Evolutionary conservation across 2,888 invertebrate genomes (phyloP), one percentile per base, ranked within the genome.

Genomic region (Sicus ferrugineus): DNA sequence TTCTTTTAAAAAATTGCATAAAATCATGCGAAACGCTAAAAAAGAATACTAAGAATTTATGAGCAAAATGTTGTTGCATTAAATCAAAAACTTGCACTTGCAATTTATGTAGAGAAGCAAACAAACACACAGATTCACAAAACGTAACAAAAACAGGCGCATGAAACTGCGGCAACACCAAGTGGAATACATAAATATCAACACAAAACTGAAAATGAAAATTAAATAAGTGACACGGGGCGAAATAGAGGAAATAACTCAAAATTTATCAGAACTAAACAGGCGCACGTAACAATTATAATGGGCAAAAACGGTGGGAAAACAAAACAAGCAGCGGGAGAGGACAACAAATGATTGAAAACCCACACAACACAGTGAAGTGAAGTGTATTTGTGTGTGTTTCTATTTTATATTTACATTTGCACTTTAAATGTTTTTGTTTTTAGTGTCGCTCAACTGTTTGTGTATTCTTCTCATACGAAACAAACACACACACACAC

Each of bases 191-290:
- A n/a, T n/a, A n/a, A n/a, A n/a, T n/a, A n/a, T n/a, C n/a, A n/a
- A 14, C 14, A 42, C 26, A 54, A 23, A 26, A 28, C 26, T 11
- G 54, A 26, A 28, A 54, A 23, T 54, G 23, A 52, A 21, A 54
- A 54, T 54, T 54, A 14, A 54, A 54, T 7, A 54, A 54, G 23
- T 28, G 14, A 26, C 7, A 54, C 42, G 21, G 4, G 21, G 52
- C 52, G 19, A 46, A 52, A 52, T 11, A 52, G 21, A n/a, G 64
- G 67, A 75, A 74, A 75, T 74, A 75, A 75, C 75, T 75, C 72
- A 72, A 74, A 75, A 76, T 74, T 77, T 77, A 77, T 77, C 76
- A 73, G 70, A 73, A 69, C 63, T 69, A 68, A 73, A 68, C 74
- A 75, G 74, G 71, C 74, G 64, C 69, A 70, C 34, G 34, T 26